These are phyloP conservation scores for Yasuhikotakia modesta DNA, from an alignment of 2,797 vertebrate genomes.

Conservation along the genomic window DNA sequence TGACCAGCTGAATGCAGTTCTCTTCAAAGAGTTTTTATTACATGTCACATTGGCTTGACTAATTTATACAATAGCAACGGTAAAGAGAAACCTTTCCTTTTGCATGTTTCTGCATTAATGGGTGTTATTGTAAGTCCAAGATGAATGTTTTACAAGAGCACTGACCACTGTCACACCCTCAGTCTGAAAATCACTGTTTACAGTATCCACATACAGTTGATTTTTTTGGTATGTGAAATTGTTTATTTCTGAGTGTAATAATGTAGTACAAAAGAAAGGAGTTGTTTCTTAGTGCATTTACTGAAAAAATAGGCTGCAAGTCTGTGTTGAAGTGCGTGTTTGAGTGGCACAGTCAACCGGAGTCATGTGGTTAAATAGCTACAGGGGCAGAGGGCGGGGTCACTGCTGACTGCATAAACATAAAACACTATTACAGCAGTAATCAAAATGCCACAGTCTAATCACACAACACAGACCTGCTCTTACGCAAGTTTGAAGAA, in stretches of 20 bases:
- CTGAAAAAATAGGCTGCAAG: not conserved
- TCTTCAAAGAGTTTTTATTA: too few relatives aligned
- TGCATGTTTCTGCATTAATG: too few relatives aligned
- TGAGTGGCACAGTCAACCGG: conserved; percentile 15
- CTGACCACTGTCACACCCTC: not conserved
- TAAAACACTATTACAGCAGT: conserved; percentile 48
- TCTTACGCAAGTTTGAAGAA: conserved; percentile 1
- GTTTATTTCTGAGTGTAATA: not conserved
- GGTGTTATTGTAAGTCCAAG: too few relatives aligned
- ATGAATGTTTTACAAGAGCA: not conserved
- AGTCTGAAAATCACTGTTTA: not conserved
- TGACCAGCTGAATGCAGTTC: not conserved
- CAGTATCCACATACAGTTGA: too few relatives aligned
- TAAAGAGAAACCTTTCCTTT: too few relatives aligned
- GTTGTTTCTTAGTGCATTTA: not conserved
- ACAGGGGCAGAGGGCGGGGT: conserved; percentile 42
- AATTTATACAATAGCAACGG: too few relatives aligned
- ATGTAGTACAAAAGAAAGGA: not conserved
- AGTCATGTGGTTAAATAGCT: conserved; percentile 33
- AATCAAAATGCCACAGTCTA: conserved; percentile 48
- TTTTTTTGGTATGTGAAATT: not conserved
- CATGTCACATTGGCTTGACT: too few relatives aligned
- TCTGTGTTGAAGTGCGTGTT: not conserved
- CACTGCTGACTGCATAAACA: conserved; percentile 42
- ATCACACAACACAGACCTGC: conserved; percentile 10